A percentile compares a stretch with the other conserved stretches of the same genome.
These are phyloP conservation scores for Cyprinodon brontotheroides DNA, from an alignment of 2,113 vertebrate species.

Conservation along the genomic window DNA sequence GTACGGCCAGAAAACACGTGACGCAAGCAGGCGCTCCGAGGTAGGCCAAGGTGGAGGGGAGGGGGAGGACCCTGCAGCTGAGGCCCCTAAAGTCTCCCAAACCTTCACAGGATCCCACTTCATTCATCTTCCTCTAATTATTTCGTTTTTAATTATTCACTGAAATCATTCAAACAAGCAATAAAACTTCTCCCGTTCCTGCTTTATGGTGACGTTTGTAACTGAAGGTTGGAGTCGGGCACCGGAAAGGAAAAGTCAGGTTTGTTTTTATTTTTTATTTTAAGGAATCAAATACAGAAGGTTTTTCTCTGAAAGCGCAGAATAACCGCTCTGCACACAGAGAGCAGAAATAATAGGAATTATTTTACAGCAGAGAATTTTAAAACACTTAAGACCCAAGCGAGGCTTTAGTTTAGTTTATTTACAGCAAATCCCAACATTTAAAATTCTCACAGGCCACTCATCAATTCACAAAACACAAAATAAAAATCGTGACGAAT, in stretches of 20 bases:
- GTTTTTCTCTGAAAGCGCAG: not conserved
- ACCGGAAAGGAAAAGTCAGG: not conserved
- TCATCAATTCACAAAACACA: too few species aligned
- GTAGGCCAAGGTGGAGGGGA: slow-evolving; percentile 57
- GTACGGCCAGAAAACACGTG: slow-evolving; percentile 82
- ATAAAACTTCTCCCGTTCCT: not conserved
- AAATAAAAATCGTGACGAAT: too few species aligned
- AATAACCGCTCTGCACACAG: too few species aligned
- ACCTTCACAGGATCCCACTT: too few species aligned
- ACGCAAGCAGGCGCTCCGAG: slow-evolving; percentile 65
- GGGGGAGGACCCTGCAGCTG: not conserved
- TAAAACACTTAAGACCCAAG: too few species aligned
- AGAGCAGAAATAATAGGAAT: too few species aligned
- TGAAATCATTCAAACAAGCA: not conserved
- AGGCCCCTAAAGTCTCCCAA: not conserved
- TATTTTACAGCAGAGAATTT: too few species aligned
- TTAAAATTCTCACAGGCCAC: too few species aligned
- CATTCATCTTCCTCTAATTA: too few species aligned
- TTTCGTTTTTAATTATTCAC: too few species aligned
- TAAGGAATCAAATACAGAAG: not conserved
- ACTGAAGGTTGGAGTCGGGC: not conserved
- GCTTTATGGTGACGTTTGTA: not conserved
- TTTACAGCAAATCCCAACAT: not conserved
- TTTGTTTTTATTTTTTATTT: not conserved
- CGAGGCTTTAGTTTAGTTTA: too few species aligned